phyloP scores from a whole-genome alignment of 2,113 vertebrate species.

The Eublepharis macularius region DNA sequence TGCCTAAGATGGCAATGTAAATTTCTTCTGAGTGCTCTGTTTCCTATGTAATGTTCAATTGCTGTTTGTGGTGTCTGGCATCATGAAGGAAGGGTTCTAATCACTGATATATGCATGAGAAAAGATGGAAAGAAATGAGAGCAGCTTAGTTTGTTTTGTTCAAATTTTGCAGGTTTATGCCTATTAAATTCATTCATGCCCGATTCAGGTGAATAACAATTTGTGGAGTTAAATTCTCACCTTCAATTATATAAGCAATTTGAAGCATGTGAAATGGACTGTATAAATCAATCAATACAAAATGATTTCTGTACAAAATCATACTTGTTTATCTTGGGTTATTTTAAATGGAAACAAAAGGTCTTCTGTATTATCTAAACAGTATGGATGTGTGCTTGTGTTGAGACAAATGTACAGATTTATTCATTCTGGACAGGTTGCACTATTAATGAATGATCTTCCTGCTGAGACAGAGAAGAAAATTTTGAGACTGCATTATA shows the following conservation, averaged over 20 bases:
- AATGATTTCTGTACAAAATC: background rate
- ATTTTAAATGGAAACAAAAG: background rate
- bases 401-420: background rate
- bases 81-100: background rate
- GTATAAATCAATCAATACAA: background rate
- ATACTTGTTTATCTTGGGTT: background rate
- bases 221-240: background rate
- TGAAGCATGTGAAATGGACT: slow-evolving; percentile 3
- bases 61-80: background rate
- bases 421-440: background rate
- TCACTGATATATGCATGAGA: background rate
- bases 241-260: background rate
- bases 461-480: background rate
- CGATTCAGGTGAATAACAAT: background rate
- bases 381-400: background rate
- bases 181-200: background rate
- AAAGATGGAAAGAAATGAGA: background rate
- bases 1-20: no score
- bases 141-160: background rate
- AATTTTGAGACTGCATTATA: background rate
- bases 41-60: no score
- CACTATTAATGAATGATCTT: background rate
- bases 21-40: no score
- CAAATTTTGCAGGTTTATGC: background rate
- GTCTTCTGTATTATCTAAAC: background rate